Conservation (phyloP, 2,797 vertebrate species). For the Xenentodon cancila region DNA sequence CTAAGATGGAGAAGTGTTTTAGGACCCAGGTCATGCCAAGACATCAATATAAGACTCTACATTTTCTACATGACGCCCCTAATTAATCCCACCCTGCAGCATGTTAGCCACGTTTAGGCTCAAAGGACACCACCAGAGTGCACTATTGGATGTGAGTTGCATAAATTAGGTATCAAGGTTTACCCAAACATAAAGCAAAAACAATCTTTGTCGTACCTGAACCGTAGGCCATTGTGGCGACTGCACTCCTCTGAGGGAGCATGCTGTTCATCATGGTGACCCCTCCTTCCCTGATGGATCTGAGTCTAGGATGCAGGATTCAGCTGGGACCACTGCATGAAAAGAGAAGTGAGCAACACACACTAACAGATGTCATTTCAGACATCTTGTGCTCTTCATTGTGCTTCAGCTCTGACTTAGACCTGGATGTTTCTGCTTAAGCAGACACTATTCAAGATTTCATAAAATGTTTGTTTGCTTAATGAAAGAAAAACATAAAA, state of each 20-base stretch:
- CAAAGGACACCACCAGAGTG: no score
- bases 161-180: no score
- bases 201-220: conserved; percentile 74
- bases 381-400: no score
- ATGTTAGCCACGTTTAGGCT: background rate
- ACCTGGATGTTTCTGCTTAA: background rate
- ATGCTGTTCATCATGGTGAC: conserved; percentile 77
- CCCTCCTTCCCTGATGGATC: conserved; percentile 43
- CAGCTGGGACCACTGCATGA: conserved; percentile 43
- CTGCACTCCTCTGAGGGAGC: conserved; percentile 84
- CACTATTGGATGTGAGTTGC: no score
- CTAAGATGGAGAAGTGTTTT: no score
- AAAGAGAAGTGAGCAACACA: background rate
- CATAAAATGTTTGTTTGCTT: no score
- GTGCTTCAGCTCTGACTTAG: background rate
- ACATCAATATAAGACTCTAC: no score
- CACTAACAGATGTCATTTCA: background rate
- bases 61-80: background rate
- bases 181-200: no score
- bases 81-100: background rate
- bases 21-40: no score
- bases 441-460: no score
- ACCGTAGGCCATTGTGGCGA: conserved; percentile 74
- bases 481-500: no score
- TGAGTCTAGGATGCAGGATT: conserved; percentile 52